Conservation (phyloP, 2,113 vertebrate species). For the Leiothrix lutea region DNA sequence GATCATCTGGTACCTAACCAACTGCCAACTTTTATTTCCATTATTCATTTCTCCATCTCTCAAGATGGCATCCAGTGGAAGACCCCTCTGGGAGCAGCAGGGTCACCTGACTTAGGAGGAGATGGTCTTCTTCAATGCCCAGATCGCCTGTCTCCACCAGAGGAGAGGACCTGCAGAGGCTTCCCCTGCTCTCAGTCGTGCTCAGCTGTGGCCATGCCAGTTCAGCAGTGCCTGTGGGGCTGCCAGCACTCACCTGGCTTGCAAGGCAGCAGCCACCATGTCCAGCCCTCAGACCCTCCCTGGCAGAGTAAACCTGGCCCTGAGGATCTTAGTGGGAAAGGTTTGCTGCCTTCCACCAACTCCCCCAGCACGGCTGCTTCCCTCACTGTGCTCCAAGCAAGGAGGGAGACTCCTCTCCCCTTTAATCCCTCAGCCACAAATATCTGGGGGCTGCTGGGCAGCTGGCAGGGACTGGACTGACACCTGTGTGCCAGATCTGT, state of each 20-base stretch:
- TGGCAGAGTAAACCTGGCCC: neutral
- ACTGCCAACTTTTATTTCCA: neutral
- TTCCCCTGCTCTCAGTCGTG: accelerated
- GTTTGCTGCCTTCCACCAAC: neutral
- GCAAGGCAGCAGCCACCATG: neutral
- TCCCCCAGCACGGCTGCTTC: neutral
- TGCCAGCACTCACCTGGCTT: neutral
- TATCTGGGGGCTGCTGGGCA: conserved; percentile 37
- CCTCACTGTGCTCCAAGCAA: neutral
- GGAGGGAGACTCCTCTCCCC: neutral
- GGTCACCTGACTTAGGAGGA: neutral
- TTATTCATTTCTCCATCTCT: neutral
- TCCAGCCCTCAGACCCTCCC: neutral
- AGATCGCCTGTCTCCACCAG: accelerated
- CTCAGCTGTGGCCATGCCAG: neutral
- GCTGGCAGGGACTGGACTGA: conserved; percentile 37
- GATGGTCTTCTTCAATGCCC: neutral
- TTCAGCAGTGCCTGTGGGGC: neutral
- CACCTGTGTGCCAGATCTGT: conserved; percentile 66
- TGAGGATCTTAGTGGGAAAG: neutral
- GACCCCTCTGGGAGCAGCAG: neutral
- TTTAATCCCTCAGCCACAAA: neutral
- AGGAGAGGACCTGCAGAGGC: accelerated
- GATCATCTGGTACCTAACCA: neutral
- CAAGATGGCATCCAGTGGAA: neutral